A percentile compares a stretch with the other conserved stretches of the same genome.
Evolutionary conservation across 2,797 vertebrate genomes (phyloP).

Genomic region (Chiroxiphia lanceolata): DNA sequence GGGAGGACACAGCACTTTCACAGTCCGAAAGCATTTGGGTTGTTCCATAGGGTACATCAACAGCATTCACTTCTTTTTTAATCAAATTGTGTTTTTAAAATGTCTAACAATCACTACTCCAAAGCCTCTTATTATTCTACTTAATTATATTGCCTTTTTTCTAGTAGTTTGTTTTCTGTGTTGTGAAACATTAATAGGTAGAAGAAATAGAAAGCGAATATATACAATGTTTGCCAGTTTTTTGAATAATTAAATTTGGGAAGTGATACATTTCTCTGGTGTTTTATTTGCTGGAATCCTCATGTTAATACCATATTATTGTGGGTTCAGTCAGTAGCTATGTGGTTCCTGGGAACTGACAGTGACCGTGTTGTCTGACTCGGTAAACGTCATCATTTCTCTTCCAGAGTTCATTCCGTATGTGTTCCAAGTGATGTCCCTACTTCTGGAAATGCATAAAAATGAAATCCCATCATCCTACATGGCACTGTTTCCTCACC

Average conservation of each 20-base stretch:
- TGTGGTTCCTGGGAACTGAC: not conserved
- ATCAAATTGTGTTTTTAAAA: not conserved
- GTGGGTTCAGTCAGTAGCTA: not conserved
- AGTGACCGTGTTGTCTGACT: not conserved
- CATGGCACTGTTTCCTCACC: slow-evolving; percentile 95
- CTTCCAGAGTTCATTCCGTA: slow-evolving; percentile 95
- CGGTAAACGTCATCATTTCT: not conserved
- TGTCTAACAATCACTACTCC: not conserved
- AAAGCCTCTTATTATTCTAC: not conserved
- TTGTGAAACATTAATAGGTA: not conserved
- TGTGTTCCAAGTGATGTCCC: slow-evolving; percentile 99
- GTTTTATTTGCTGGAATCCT: not conserved
- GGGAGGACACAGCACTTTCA: not conserved
- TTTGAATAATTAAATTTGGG: not conserved
- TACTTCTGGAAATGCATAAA: slow-evolving; percentile 96
- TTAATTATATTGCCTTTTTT: not conserved
- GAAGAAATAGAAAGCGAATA: not conserved
- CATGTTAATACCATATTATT: not conserved
- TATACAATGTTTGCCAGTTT: not conserved
- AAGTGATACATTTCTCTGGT: not conserved
- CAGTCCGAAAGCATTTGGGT: not conserved
- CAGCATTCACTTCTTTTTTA: not conserved
- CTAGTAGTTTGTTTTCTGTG: not conserved
- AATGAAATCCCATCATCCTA: slow-evolving; percentile 91
- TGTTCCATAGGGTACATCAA: not conserved